Conservation (phyloP, 2,888 invertebrate species). For the Clivina fossor region DNA sequence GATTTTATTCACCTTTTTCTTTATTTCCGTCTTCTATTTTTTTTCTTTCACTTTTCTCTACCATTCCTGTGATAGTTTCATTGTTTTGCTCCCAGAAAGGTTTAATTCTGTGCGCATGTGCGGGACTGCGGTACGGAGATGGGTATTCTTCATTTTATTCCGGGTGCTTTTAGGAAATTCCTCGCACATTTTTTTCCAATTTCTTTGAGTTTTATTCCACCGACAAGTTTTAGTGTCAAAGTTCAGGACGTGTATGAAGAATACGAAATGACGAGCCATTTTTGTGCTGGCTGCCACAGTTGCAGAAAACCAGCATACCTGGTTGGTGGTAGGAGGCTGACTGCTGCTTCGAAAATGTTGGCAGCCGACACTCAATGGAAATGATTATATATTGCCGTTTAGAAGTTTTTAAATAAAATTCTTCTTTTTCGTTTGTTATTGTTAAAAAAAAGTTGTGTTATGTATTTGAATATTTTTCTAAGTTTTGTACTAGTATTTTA, state of each 20-base stretch:
- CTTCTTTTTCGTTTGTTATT: no score
- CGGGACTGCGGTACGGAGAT: no score
- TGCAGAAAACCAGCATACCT: no score
- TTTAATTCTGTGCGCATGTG: constrained; percentile 28
- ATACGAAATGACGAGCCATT: constrained; percentile 40
- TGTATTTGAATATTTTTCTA: no score
- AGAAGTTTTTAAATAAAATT: no score
- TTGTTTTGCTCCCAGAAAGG: constrained; percentile 20
- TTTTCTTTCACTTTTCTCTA: constrained; percentile 1
- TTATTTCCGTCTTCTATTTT: constrained; percentile 23
- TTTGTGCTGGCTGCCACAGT: no score
- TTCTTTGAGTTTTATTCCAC: constrained; percentile 43
- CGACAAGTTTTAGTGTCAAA: constrained; percentile 44
- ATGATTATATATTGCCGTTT: no score
- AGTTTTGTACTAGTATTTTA: no score
- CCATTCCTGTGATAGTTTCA: constrained; percentile 27
- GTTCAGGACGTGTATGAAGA: constrained; percentile 43
- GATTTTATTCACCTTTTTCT: constrained; percentile 7
- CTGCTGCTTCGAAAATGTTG: no score
- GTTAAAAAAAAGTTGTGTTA: no score
- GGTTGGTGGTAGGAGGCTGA: no score
- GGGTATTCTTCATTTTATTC: constrained; percentile 24
- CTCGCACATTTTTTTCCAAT: constrained; percentile 39
- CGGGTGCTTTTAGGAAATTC: constrained; percentile 16
- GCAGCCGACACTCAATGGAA: no score